phyloP scores from a whole-genome alignment of 2,797 vertebrate species.

The Eulemur albifrons region DNA sequence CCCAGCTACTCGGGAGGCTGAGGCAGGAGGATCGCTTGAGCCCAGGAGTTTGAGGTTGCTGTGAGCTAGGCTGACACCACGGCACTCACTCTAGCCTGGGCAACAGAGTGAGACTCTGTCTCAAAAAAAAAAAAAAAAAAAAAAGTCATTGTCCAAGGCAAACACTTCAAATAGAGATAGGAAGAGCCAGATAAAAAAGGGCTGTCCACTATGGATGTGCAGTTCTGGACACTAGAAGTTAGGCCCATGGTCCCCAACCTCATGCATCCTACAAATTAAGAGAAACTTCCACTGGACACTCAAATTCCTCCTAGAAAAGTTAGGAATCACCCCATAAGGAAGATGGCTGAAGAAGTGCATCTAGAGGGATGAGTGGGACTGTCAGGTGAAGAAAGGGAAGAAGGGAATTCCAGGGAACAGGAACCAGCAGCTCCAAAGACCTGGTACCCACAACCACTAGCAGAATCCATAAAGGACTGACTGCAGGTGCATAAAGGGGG shows the following conservation, averaged over 20 bases:
- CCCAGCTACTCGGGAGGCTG: too few species aligned
- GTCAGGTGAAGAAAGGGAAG: not conserved
- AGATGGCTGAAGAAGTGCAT: not conserved
- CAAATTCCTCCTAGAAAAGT: not conserved
- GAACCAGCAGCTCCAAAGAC: not conserved
- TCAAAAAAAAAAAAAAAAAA: too few species aligned
- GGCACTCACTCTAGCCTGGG: too few species aligned
- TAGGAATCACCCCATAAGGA: not conserved
- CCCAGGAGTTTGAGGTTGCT: too few species aligned
- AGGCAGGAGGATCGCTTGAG: too few species aligned
- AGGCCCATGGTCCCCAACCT: not conserved
- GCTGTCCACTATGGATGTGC: fast-evolving
- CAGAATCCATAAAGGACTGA: fast-evolving
- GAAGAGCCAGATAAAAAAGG: not conserved
- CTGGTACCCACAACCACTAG: fast-evolving
- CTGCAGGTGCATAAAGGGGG: fast-evolving
- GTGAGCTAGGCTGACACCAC: too few species aligned
- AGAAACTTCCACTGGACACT: not conserved
- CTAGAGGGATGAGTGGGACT: not conserved
- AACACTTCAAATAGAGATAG: not conserved
- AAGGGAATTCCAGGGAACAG: not conserved
- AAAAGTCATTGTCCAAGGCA: not conserved
- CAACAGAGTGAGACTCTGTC: too few species aligned
- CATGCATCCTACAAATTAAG: not conserved
- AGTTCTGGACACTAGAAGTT: too few species aligned